A percentile compares a stretch with the other conserved stretches of the same genome.
Evolutionary conservation across 1,140 invertebrate genomes (phyloP).

Genomic region (Geopemphigus sp.): DNA sequence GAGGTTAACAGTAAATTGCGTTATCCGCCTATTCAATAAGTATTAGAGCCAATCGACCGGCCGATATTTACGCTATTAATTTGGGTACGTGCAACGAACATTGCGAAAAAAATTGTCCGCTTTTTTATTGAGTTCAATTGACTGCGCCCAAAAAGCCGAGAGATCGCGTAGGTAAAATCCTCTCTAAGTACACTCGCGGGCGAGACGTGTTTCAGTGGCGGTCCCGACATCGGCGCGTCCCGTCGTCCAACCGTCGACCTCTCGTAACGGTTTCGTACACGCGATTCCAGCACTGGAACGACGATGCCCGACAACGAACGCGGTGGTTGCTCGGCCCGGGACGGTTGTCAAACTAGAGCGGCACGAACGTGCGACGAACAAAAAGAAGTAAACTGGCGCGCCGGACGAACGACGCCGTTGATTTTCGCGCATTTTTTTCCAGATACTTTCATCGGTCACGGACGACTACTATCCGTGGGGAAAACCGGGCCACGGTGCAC

Average conservation of each 20-base stretch:
- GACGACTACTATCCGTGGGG: slow-evolving; percentile 58
- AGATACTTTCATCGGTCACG: neutral
- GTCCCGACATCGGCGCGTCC: neutral
- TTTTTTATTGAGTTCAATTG: slow-evolving; percentile 30
- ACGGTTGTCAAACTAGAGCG: neutral
- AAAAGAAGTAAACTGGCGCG: neutral
- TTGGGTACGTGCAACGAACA: slow-evolving; percentile 6
- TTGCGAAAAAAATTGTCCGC: neutral
- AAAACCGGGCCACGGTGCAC: slow-evolving; percentile 58
- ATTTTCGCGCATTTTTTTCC: neutral
- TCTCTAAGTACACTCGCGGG: no score
- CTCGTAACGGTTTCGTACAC: neutral
- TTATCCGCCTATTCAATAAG: slow-evolving; percentile 24
- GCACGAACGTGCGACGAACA: slow-evolving; percentile 10
- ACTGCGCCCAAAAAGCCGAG: neutral
- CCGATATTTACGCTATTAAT: neutral
- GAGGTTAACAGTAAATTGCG: slow-evolving; percentile 5
- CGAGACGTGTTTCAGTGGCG: neutral
- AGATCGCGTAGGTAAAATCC: neutral
- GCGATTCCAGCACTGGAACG: neutral
- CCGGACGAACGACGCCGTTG: no score
- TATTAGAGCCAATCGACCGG: neutral
- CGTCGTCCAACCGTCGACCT: no score
- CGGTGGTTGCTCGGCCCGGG: neutral
- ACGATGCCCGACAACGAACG: slow-evolving; percentile 4